Evolutionary conservation across 2,888 invertebrate species (phyloP).

Genomic region (Acleris laterana): DNA sequence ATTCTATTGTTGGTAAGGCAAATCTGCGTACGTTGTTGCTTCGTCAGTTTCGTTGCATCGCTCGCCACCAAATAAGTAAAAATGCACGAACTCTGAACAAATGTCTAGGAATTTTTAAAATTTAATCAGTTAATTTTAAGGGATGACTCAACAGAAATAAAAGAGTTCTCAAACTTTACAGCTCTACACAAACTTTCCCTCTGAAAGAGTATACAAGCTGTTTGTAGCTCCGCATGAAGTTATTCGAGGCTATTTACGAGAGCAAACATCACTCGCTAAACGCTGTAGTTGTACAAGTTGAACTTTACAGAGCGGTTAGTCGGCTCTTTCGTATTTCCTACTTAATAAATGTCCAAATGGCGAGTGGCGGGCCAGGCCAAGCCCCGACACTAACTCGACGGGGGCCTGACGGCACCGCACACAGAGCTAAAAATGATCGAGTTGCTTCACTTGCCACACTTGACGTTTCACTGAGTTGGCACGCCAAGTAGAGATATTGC

Average conservation of each 20-base stretch:
- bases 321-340: conserved; percentile 61
- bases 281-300: conserved; percentile 54
- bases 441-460: conserved; percentile 48
- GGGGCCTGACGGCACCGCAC: conserved; percentile 55
- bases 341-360: conserved; percentile 69
- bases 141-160: background rate
- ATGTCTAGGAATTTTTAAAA: background rate
- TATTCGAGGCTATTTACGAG: conserved; percentile 33
- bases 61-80: conserved; percentile 13
- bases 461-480: conserved; percentile 46
- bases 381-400: conserved; percentile 72
- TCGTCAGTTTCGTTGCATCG: conserved; percentile 24
- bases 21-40: conserved; percentile 43
- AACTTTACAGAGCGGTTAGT: conserved; percentile 43
- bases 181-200: background rate
- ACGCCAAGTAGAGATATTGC: conserved; percentile 41
- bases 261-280: conserved; percentile 42
- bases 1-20: conserved; percentile 57
- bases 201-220: conserved; percentile 3
- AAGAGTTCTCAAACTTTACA: background rate
- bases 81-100: background rate
- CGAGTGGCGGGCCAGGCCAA: conserved; percentile 46
- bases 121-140: background rate
- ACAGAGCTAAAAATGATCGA: conserved; percentile 65
- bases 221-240: conserved; percentile 4